These are phyloP conservation scores for Bombylius discolor DNA, from an alignment of 2,888 invertebrate species.

Conservation along the genomic window DNA sequence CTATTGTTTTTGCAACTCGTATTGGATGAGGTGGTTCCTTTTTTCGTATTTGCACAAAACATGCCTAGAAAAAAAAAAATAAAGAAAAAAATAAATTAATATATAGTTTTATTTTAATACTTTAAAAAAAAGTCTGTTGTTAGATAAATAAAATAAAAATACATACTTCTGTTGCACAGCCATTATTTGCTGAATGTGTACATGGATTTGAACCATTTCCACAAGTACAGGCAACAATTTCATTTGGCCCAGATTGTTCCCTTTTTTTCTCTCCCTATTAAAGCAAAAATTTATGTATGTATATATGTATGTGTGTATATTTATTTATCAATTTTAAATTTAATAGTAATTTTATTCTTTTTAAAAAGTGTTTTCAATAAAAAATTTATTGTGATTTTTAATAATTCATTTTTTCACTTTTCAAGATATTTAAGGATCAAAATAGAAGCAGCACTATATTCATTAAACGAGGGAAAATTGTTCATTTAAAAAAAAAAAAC, in stretches of 20 bases:
- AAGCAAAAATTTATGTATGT: neutral
- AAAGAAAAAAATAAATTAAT: conserved; percentile 1
- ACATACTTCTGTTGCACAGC: conserved; percentile 72
- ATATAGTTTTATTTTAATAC: neutral
- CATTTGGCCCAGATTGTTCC: conserved; percentile 64
- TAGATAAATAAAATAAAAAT: neutral
- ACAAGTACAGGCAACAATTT: conserved; percentile 75
- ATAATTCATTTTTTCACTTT: too few relatives aligned
- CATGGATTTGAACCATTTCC: conserved; percentile 61
- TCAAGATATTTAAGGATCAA: too few relatives aligned
- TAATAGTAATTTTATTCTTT: neutral
- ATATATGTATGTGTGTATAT: too few relatives aligned
- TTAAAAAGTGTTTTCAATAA: too few relatives aligned
- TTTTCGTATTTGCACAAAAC: conserved; percentile 76
- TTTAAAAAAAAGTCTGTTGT: too few relatives aligned
- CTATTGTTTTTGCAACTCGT: conserved; percentile 86
- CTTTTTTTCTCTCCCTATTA: conserved; percentile 72
- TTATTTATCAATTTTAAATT: neutral
- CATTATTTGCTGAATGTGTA: conserved; percentile 76
- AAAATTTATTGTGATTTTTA: too few relatives aligned
- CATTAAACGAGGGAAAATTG: too few relatives aligned
- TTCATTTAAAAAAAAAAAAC: too few relatives aligned
- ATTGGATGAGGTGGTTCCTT: conserved; percentile 88
- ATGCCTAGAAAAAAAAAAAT: conserved; percentile 46
- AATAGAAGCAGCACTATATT: too few relatives aligned